phyloP scores from a whole-genome alignment of 2,797 vertebrate species.

The Lepus oiostolus region DNA sequence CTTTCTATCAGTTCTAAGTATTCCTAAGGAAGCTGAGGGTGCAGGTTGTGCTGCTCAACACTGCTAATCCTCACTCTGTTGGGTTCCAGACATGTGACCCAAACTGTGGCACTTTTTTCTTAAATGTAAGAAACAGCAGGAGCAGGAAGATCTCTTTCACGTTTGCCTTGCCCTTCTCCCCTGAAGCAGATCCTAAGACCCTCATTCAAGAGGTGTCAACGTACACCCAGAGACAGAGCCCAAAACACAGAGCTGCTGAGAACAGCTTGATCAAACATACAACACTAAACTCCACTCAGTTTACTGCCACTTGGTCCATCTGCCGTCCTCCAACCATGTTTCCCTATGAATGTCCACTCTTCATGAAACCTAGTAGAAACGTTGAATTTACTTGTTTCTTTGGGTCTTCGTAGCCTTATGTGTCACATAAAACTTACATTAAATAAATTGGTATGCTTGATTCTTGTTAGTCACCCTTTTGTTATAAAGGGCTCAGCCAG shows the following conservation, averaged over 20 bases:
- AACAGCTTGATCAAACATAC: not conserved
- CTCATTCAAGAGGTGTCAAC: not conserved
- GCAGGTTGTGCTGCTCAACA: not conserved
- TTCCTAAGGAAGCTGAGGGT: not conserved
- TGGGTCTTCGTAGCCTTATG: not conserved
- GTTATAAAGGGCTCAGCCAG: not conserved
- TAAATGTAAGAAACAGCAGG: not conserved
- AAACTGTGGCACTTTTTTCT: not conserved
- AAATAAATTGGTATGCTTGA: not conserved
- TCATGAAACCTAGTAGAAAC: not conserved
- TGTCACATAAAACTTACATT: not conserved
- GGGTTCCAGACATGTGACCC: not conserved
- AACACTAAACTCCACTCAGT: not conserved
- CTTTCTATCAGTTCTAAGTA: not conserved
- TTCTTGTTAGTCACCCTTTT: not conserved
- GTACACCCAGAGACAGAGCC: not conserved
- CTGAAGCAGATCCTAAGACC: not conserved
- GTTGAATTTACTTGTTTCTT: not conserved
- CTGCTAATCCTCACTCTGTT: not conserved
- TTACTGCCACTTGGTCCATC: not conserved
- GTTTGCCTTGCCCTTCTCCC: not conserved
- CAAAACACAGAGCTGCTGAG: not conserved
- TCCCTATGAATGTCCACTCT: not conserved
- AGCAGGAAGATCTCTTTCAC: not conserved
- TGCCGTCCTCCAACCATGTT: not conserved